These are phyloP conservation scores for Xenus cinereus DNA, from an alignment of 2,113 vertebrate genomes.

Conservation along the genomic window DNA sequence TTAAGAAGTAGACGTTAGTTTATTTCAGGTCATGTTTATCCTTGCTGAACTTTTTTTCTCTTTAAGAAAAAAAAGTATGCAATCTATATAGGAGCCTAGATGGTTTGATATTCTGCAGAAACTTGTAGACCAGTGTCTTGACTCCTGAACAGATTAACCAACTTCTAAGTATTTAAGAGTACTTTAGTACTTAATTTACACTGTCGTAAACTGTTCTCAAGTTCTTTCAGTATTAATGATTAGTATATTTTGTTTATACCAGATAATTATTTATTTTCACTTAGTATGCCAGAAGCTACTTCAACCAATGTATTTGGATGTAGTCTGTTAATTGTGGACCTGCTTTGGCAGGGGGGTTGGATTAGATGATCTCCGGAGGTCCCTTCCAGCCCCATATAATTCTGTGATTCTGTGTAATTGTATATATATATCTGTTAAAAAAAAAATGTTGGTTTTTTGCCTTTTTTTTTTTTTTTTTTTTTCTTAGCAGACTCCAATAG, in stretches of 20 bases:
- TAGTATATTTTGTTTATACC: not conserved
- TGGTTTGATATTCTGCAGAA: not conserved
- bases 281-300: not conserved
- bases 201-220: not conserved
- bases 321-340: not conserved
- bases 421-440: not conserved
- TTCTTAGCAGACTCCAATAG: conserved; percentile 79
- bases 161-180: not conserved
- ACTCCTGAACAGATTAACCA: not conserved
- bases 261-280: not conserved
- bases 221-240: not conserved
- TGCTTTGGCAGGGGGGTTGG: too few relatives aligned
- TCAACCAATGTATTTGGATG: not conserved
- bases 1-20: not conserved
- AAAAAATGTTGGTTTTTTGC: not conserved
- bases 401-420: not conserved
- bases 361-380: too few relatives aligned
- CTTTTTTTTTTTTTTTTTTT: not conserved
- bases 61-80: not conserved
- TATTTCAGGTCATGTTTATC: not conserved
- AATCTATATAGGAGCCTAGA: not conserved
- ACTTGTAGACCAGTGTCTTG: not conserved
- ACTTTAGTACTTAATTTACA: not conserved
- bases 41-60: not conserved
- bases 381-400: too few relatives aligned